These are phyloP conservation scores for Tinamus major DNA, from an alignment of 2,797 vertebrate genomes.

Conservation along the genomic window DNA sequence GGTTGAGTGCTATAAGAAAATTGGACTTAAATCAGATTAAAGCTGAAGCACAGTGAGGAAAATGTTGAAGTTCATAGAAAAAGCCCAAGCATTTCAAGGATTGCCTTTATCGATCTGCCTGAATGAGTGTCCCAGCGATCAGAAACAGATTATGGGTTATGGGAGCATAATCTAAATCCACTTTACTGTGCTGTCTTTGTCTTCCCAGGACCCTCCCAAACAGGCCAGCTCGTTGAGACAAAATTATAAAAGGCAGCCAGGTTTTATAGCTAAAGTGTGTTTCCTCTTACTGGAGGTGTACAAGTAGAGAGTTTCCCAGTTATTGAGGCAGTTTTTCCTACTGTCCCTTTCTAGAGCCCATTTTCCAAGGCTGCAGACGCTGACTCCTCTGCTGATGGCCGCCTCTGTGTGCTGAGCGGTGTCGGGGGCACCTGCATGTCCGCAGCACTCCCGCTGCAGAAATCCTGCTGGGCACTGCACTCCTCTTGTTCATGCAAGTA, in stretches of 20 bases:
- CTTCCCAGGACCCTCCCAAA: not conserved
- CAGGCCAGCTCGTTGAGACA: not conserved
- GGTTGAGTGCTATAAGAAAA: slow-evolving; percentile 10
- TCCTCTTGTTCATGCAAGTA: not conserved
- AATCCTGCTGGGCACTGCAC: not conserved
- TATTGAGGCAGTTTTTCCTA: not conserved
- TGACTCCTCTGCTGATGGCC: not conserved
- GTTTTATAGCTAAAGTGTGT: not conserved
- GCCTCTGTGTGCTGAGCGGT: fast-evolving
- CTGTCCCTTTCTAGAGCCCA: not conserved
- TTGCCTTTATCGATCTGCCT: not conserved
- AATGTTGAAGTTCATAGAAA: not conserved
- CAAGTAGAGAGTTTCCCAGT: not conserved
- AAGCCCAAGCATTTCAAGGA: not conserved
- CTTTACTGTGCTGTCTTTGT: not conserved
- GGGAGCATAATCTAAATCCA: slow-evolving; percentile 1
- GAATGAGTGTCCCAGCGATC: not conserved
- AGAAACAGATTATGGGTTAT: not conserved
- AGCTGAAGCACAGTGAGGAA: not conserved
- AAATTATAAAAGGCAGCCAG: not conserved
- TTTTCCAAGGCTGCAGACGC: not conserved
- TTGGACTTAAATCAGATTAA: not conserved
- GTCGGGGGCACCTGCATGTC: fast-evolving
- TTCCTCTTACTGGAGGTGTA: not conserved
- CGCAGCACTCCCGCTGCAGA: not conserved